These are phyloP conservation scores for Cheirogaleus major DNA, from an alignment of 2,797 vertebrate species.

Conservation along the genomic window DNA sequence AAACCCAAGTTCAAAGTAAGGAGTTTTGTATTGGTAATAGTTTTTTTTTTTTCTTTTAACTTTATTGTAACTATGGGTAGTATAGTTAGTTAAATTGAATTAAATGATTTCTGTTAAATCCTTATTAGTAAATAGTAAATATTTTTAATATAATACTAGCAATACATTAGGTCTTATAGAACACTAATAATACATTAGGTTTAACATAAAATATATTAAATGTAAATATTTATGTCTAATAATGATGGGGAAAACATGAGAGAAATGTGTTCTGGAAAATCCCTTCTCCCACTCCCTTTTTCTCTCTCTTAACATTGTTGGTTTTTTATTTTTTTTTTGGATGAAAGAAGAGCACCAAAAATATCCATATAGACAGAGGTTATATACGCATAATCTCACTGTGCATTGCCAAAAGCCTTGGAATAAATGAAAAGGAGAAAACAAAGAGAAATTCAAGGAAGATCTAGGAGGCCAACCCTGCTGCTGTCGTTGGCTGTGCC, in stretches of 20 bases:
- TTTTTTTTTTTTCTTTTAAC: slow-evolving; percentile 43
- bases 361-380: background rate
- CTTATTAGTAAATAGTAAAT: slow-evolving; percentile 57
- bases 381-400: background rate
- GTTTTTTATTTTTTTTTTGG: background rate
- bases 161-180: slow-evolving; percentile 35
- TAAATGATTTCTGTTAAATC: slow-evolving; percentile 13
- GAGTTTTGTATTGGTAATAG: background rate
- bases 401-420: background rate
- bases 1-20: background rate
- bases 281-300: background rate
- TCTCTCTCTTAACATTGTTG: background rate
- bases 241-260: slow-evolving; percentile 15
- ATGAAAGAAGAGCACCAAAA: background rate
- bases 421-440: background rate
- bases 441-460: background rate
- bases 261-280: slow-evolving; percentile 50
- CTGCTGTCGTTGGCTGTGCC: background rate
- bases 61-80: background rate
- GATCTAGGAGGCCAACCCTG: background rate
- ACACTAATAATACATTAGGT: slow-evolving; percentile 46
- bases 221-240: slow-evolving; percentile 53
- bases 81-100: slow-evolving; percentile 25
- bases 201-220: slow-evolving; percentile 61
- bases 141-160: slow-evolving; percentile 51